Conservation (phyloP, 2,888 invertebrate species). For the Caenorhabditis sinica region DNA sequence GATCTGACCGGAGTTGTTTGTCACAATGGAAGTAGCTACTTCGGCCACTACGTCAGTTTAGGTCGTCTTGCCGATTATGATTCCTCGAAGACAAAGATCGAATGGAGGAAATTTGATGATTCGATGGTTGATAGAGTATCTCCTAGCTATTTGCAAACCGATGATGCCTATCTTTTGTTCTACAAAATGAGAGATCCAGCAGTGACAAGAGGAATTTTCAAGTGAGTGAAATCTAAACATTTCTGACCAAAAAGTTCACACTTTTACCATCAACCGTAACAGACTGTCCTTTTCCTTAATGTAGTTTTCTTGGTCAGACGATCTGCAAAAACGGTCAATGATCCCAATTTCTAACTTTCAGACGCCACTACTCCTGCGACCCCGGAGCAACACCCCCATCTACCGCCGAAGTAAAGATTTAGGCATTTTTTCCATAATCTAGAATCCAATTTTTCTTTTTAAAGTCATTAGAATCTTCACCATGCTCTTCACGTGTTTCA, state of each 20-base stretch:
- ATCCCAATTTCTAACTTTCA: slow-evolving; percentile 28
- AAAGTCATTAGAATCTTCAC: slow-evolving; percentile 10
- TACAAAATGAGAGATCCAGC: slow-evolving; percentile 79
- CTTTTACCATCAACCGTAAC: neutral
- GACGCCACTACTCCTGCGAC: slow-evolving; percentile 66
- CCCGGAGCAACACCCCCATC: slow-evolving; percentile 34
- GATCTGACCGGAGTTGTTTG: slow-evolving; percentile 86
- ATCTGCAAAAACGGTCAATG: slow-evolving; percentile 7
- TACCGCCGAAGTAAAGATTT: slow-evolving; percentile 44
- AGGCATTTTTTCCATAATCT: slow-evolving; percentile 39
- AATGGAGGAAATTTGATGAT: slow-evolving; percentile 84
- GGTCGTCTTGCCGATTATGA: slow-evolving; percentile 84
- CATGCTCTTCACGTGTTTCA: slow-evolving; percentile 24
- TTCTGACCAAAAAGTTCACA: slow-evolving; percentile 10
- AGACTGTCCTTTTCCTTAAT: slow-evolving; percentile 5
- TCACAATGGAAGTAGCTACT: slow-evolving; percentile 83
- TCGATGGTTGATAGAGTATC: slow-evolving; percentile 80
- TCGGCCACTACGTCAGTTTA: slow-evolving; percentile 86
- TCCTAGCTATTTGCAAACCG: slow-evolving; percentile 77
- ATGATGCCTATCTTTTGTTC: slow-evolving; percentile 84
- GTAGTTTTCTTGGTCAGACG: slow-evolving; percentile 5
- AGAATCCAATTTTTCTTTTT: too few species aligned
- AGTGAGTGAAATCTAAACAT: slow-evolving; percentile 43
- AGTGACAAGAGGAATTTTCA: slow-evolving; percentile 68
- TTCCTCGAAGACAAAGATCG: slow-evolving; percentile 84